Evolutionary conservation across 2,888 invertebrate species (phyloP), one percentile per base, ranked within the genome.

Genomic region (Apamea anceps): DNA sequence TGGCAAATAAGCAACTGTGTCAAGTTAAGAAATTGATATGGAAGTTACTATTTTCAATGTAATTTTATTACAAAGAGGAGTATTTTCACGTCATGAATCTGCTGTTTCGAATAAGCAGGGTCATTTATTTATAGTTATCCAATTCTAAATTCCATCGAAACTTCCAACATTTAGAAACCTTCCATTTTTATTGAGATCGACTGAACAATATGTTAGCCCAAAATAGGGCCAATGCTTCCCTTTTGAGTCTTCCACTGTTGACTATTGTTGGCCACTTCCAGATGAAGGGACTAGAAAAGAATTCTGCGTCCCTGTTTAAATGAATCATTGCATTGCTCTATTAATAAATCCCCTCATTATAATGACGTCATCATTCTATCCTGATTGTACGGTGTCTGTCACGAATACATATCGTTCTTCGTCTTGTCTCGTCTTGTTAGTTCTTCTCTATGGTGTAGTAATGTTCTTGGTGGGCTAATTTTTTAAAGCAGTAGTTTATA

Each of bases 361-460:
- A 28, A 25, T 42, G 32, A 51, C 42, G 57, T 51, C 60, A 57
- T 66, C 62, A 66, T 75, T 75, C 54, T 72, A 85, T 92, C 90
- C 91, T 92, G 85, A 91, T 93, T 93, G 91, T 91, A 93, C 90
- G 92, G 91, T 91, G 89, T 93, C 92, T 93, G 86, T 92, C 88
- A 90, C 93, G 93, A 93, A 96, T 95, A 96, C 96, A 96, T 96
- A 96, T 96, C 96, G 95, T 94, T 94, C 90, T 93, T 94, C 92
- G 93, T 94, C 94, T 94, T 92, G 94, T 93, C 94, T 92, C 91
- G 91, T 93, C 92, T 93, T 88, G 90, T 91, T 93, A 93, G 91
- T 91, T 87, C 91, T 89, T 91, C 88, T 92, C 87, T 88, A 88
- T 79, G 87, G 86, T 90, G 91, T 94, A 93, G 91, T 91, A 88